Conservation (phyloP, 2,888 invertebrate species). For the Eristalis tenax region DNA sequence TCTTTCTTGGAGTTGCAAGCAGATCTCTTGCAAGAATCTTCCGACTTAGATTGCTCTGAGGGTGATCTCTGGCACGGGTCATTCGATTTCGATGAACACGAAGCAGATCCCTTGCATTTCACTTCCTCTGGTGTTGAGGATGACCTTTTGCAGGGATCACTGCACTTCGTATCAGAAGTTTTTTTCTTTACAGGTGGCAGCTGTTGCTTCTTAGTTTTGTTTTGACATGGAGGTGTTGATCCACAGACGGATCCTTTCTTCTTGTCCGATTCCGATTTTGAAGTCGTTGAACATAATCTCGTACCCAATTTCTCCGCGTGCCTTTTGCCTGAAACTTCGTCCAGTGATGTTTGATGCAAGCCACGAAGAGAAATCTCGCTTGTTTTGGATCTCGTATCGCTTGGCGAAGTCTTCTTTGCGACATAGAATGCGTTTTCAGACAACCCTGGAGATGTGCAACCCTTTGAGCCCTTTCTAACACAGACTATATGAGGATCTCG, state of each 20-base stretch:
- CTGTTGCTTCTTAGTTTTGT: background rate
- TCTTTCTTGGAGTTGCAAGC: too few species aligned
- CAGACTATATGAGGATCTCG: conserved; percentile 62
- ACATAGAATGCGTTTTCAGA: conserved; percentile 33
- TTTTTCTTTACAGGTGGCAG: background rate
- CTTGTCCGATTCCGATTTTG: background rate
- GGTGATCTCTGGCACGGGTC: too few species aligned
- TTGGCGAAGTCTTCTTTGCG: background rate
- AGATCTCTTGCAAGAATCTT: conserved; percentile 12
- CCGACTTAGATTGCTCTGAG: background rate
- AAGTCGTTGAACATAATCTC: background rate
- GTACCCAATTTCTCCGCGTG: background rate
- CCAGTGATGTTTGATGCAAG: conserved; percentile 18
- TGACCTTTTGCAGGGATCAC: conserved; percentile 28
- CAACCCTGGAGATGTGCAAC: conserved; percentile 71
- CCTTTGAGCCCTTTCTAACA: conserved; percentile 64
- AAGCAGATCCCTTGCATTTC: too few species aligned
- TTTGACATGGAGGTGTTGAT: background rate
- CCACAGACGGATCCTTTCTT: background rate
- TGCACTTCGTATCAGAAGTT: too few species aligned
- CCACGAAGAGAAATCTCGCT: background rate
- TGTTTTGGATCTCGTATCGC: background rate
- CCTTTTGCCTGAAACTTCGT: conserved; percentile 4
- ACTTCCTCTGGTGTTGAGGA: too few species aligned
- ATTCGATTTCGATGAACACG: too few species aligned